Percentiles rank a stretch among this genome's conserved stretches.
Conservation (phyloP, 2,113 vertebrate genomes). For the Oreochromis spilurus region DNA sequence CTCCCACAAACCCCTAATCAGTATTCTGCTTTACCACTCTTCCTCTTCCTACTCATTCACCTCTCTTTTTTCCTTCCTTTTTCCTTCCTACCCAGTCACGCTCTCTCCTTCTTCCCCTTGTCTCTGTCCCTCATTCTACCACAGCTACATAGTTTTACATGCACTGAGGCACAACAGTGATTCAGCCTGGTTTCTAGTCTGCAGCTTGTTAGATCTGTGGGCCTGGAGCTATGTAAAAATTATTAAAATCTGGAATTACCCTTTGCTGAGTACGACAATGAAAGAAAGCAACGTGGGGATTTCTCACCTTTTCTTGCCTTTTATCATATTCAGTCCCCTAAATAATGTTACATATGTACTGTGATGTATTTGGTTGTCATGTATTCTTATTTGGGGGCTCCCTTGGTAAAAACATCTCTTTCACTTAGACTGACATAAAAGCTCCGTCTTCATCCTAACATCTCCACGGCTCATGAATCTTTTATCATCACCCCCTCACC, state of each 20-base stretch:
- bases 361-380: not conserved
- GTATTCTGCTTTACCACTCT: constrained; percentile 62
- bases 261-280: not conserved
- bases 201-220: constrained; percentile 24
- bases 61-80: not conserved
- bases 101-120: not conserved
- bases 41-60: not conserved
- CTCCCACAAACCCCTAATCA: constrained; percentile 48
- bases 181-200: constrained; percentile 15
- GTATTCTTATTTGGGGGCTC: not conserved
- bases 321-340: not conserved
- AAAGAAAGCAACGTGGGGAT: not conserved
- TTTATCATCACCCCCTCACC: constrained; percentile 33
- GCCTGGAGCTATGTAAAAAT: constrained; percentile 9
- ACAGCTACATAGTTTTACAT: constrained; percentile 39
- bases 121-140: not conserved
- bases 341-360: not conserved
- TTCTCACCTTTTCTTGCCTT: not conserved
- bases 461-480: constrained; percentile 57
- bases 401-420: constrained; percentile 12
- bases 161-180: not conserved
- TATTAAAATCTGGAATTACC: constrained; percentile 6
- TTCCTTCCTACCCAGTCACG: not conserved
- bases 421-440: constrained; percentile 33
- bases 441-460: constrained; percentile 23